Evolutionary conservation across 1,140 invertebrate genomes (phyloP), one percentile per base, ranked within the genome.

Genomic region (Listronotus oregonensis): DNA sequence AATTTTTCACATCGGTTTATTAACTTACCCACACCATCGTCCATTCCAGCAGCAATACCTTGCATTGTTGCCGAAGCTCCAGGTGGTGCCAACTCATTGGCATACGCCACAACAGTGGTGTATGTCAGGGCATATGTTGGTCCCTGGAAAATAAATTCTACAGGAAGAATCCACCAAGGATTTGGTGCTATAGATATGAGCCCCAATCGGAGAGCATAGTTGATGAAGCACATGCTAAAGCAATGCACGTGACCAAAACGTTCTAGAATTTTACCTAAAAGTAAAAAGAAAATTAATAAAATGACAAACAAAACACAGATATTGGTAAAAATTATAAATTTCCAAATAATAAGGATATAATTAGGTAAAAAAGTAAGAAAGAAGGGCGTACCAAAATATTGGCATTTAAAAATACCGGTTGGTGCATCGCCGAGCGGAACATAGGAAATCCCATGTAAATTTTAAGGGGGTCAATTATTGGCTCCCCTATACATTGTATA

Each of bases 31-130:
- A 92, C 80, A 0, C 89, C 90, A 68, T 92, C 90, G 70, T 92
- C 90, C 85, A 91, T 88, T 15, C 90, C 90, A n/a, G 90, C 90
- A 32, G 90, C 88, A 39, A 93, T 83, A 0, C 90, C 90, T 75
- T 93, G 90, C 15, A 92, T 86, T 0, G 90, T 92, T 3, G 90
- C 89, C 4, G 89, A 90, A n/a, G 90, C 86, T 0, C 90, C 90
- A 0, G 86, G 84, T 1, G 91, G 90, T 0, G 89, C 83, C 15
- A 92, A 82, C 6, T 82, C 85, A 34, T 89, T 89, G 1, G 90
- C 90, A 72, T 92, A 92, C 0, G 85, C 86, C 6, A 92, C 90
- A 34, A 92, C 90, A 1, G 87, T 88, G 0, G 90, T 86, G 69
- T 92, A 93, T 66, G 88, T 88, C 0, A 93, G 76, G 0, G 90